Base-by-base conservation (phyloP, 2,888 invertebrate species). In the Lithophane semibrunnea region DNA sequence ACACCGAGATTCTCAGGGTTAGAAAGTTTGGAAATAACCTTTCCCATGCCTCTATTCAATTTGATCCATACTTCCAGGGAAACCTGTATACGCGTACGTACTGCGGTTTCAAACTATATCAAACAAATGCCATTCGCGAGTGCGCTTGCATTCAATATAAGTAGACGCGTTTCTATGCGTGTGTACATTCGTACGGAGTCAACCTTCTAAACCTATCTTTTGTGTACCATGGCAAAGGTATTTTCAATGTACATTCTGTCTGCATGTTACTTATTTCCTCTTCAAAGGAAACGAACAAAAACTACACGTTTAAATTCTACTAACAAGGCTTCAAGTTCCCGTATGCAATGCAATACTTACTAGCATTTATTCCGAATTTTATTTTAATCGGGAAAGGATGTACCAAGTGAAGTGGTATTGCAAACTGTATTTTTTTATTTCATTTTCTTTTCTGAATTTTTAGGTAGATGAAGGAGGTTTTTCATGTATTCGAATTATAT, bases 251-350 rank as follows among this genome's bases (percentile, higher is more conserved):
- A 60, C 49, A 54, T 56, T 70, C 69, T 64, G 44, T 13, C n/a
- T 77, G 54, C 69, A 73, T 47, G 72, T 63, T 66, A 56, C 60
- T 68, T 75, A 65, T 71, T 84, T 76, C 47, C 69, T 84, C 42
- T 67, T 52, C 60, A 84, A 75, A 82, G 76, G 65, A 56, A 79
- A 54, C 56, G 44, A 47, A 69, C 56, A 80, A 76, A 80, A 80
- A 72, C 47, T 47, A 13, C 42, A 69, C 24, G 37, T 77, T 76
- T 65, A 77, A 37, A 18, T 76, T 66, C 56, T 42, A 60, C 80
- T 82, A 75, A 84, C 68, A 84, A 85, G 69, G 61, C 58, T 69
- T 54, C 61, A 44, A 42, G 16, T 49, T 56, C 52, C 10, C 66
- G 65, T 58, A 21, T 73, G 73, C 65, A 64, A 47, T 73, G 65